These are phyloP conservation scores for Isoperla grammatica DNA, from an alignment of 2,888 invertebrate genomes.

Conservation along the genomic window DNA sequence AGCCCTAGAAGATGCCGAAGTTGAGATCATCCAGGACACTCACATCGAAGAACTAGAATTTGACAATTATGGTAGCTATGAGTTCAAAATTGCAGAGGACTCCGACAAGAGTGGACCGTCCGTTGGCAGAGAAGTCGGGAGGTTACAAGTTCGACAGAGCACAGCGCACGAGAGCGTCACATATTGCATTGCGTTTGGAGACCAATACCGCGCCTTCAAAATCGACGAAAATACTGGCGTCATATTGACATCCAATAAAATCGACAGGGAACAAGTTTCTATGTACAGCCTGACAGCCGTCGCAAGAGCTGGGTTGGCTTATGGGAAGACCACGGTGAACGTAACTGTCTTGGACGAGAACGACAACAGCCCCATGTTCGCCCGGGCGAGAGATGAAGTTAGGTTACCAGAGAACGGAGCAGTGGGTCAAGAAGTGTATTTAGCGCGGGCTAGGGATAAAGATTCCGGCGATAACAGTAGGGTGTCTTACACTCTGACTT, in stretches of 20 bases:
- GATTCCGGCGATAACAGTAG: conserved; percentile 87
- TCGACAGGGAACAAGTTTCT: conserved; percentile 78
- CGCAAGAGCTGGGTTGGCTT: conserved; percentile 69
- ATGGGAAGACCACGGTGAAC: conserved; percentile 72
- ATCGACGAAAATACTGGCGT: conserved; percentile 74
- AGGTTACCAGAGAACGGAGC: conserved; percentile 82
- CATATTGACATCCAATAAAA: conserved; percentile 67
- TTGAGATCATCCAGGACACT: conserved; percentile 72
- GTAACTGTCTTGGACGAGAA: conserved; percentile 82
- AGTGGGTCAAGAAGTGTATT: conserved; percentile 87
- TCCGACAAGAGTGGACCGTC: conserved; percentile 54
- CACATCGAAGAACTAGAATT: conserved; percentile 69
- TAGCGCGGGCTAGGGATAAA: conserved; percentile 78
- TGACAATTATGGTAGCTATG: conserved; percentile 69
- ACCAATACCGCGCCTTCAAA: conserved; percentile 67
- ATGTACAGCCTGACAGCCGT: conserved; percentile 74
- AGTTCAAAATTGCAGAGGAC: conserved; percentile 80
- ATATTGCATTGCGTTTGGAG: conserved; percentile 77
- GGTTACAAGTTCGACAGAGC: conserved; percentile 54
- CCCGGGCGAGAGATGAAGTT: conserved; percentile 72
- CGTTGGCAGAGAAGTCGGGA: conserved; percentile 71
- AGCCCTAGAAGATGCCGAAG: conserved; percentile 66
- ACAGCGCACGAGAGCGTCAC: conserved; percentile 45
- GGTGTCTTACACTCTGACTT: conserved; percentile 72
- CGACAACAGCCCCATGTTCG: conserved; percentile 84